phyloP scores from a whole-genome alignment of 2,113 vertebrate genomes.

The Tachysurus fulvidraco region DNA sequence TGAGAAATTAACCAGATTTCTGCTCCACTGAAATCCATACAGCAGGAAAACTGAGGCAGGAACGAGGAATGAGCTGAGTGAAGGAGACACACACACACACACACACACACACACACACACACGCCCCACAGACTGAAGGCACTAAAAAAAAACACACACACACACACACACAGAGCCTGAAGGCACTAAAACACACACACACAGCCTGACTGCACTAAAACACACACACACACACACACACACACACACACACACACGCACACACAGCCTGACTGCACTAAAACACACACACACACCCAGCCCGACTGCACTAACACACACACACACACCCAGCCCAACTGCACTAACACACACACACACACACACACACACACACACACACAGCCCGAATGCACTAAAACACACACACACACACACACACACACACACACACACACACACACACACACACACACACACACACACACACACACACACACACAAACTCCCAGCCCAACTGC shows the following conservation, averaged over 20 bases:
- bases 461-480: neutral
- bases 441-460: neutral
- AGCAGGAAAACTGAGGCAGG: neutral
- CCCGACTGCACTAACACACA: too few relatives aligned
- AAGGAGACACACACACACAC: neutral
- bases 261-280: too few relatives aligned
- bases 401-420: neutral
- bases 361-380: neutral
- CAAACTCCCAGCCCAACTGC: too few relatives aligned
- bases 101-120: slow-evolving; percentile 1
- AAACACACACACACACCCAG: too few relatives aligned
- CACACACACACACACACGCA: too few relatives aligned
- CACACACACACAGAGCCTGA: too few relatives aligned
- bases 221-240: slow-evolving; percentile 6
- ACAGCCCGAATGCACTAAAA: neutral
- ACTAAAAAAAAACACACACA: too few relatives aligned
- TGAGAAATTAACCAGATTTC: neutral
- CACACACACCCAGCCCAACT: too few relatives aligned
- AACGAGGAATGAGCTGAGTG: slow-evolving; percentile 9
- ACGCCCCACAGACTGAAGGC: too few relatives aligned
- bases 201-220: neutral
- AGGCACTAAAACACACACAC: neutral
- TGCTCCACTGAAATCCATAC: neutral
- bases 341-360: neutral
- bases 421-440: neutral